These are phyloP conservation scores for Osmoderma eremita DNA, from an alignment of 2,888 invertebrate genomes.

Conservation along the genomic window DNA sequence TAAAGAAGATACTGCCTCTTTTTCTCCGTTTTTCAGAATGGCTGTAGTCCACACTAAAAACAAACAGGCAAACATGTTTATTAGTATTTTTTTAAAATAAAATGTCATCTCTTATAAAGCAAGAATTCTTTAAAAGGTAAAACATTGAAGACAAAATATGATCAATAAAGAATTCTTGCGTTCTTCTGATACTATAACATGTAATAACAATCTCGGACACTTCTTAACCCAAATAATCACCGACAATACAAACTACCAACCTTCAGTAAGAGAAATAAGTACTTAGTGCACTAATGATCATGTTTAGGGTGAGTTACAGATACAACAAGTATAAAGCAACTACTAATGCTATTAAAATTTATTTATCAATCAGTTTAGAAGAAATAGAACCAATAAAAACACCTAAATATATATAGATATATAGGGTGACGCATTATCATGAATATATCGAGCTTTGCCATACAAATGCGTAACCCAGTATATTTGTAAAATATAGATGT, in stretches of 20 bases:
- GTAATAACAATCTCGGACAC: not conserved
- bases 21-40: slow-evolving; percentile 88
- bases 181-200: not conserved
- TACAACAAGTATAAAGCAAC: not conserved
- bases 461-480: too few relatives aligned
- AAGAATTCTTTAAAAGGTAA: slow-evolving; percentile 24
- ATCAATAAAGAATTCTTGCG: slow-evolving; percentile 7
- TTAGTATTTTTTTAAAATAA: not conserved
- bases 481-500: too few relatives aligned
- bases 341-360: not conserved
- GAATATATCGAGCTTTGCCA: too few relatives aligned
- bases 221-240: not conserved
- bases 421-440: too few relatives aligned
- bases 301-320: slow-evolving; percentile 3
- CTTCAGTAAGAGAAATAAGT: not conserved
- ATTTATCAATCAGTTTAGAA: too few relatives aligned
- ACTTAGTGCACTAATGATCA: not conserved
- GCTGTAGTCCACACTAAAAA: slow-evolving; percentile 70
- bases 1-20: slow-evolving; percentile 89
- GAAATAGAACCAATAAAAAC: too few relatives aligned
- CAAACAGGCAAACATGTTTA: slow-evolving; percentile 25
- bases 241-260: slow-evolving; percentile 1
- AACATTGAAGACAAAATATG: too few relatives aligned
- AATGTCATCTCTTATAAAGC: not conserved
- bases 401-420: too few relatives aligned